These are phyloP conservation scores for Spodoptera exigua DNA, from an alignment of 2,888 invertebrate species.

Conservation along the genomic window DNA sequence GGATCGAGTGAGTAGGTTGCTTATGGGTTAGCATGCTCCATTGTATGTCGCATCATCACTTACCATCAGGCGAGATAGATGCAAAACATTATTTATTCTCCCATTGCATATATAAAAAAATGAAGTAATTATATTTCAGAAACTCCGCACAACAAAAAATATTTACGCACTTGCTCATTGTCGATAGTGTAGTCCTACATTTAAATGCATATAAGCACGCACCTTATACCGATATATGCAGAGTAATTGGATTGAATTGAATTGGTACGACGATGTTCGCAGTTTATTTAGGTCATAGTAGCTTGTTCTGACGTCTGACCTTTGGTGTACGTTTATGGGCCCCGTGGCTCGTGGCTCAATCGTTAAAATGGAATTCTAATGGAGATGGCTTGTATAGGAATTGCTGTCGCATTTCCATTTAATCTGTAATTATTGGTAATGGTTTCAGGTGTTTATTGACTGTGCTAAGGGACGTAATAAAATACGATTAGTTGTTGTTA, in stretches of 20 bases:
- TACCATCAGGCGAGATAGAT: no score
- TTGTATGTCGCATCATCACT: no score
- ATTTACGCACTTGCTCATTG: neutral
- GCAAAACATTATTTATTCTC: no score
- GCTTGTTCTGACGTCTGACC: conserved; percentile 70
- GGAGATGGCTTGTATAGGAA: conserved; percentile 54
- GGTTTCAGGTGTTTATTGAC: conserved; percentile 13
- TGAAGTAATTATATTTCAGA: no score
- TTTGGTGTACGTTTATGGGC: conserved; percentile 63
- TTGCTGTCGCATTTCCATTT: conserved; percentile 43
- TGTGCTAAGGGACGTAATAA: neutral
- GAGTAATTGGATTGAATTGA: conserved; percentile 84
- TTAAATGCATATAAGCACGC: conserved; percentile 38
- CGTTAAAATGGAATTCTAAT: conserved; percentile 66
- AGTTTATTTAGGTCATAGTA: conserved; percentile 82
- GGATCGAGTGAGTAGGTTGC: no score
- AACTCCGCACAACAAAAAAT: no score
- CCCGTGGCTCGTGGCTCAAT: conserved; percentile 62
- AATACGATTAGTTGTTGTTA: no score
- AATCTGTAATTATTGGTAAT: conserved; percentile 39
- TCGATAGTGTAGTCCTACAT: conserved; percentile 8
- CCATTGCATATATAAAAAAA: no score
- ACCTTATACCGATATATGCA: conserved; percentile 64
- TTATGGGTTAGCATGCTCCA: no score
- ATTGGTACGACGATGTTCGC: conserved; percentile 77